Conservation (phyloP, 53 echinoderm and acorn worm genomes). For the Temnopleurus reevesii region DNA sequence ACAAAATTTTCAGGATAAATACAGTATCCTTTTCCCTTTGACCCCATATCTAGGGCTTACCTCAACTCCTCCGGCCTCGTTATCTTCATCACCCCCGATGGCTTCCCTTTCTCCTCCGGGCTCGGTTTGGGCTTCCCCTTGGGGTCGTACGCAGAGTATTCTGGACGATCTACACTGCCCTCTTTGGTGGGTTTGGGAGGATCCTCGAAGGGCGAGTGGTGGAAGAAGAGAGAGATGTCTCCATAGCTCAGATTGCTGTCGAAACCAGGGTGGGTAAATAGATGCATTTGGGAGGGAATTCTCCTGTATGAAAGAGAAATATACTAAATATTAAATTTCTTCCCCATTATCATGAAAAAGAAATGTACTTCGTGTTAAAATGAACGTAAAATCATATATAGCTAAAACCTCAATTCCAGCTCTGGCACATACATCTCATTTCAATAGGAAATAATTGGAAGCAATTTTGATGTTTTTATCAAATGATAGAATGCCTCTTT, state of each 20-base stretch:
- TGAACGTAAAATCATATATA: too few species aligned
- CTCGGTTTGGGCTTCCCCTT: conserved; percentile 51
- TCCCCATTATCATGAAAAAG: too few species aligned
- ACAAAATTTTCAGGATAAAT: too few species aligned
- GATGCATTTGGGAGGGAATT: conserved; percentile 74
- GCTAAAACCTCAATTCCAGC: too few species aligned
- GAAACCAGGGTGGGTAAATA: conserved; percentile 95
- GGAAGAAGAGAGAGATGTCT: conserved; percentile 92
- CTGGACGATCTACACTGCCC: conserved; percentile 60
- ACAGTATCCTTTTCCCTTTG: too few species aligned
- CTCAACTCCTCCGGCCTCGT: conserved; percentile 73
- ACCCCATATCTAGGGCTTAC: too few species aligned
- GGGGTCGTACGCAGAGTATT: conserved; percentile 60
- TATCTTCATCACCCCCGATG: conserved; percentile 53
- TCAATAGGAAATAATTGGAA: too few species aligned
- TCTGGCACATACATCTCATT: too few species aligned
- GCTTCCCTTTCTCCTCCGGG: conserved; percentile 66
- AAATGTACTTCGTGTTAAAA: too few species aligned
- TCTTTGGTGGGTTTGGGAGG: conserved; percentile 60
- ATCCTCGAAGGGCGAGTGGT: conserved; percentile 83
- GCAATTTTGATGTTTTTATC: too few species aligned
- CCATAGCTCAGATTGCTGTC: conserved; percentile 88
- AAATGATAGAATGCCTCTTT: too few species aligned
- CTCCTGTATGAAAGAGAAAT: conserved; percentile 64
- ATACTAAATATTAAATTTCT: too few species aligned